A percentile compares a stretch with the other conserved stretches of the same genome.
Evolutionary conservation across 1,140 invertebrate species (phyloP).

Genomic region (Drosophila tsacasi): DNA sequence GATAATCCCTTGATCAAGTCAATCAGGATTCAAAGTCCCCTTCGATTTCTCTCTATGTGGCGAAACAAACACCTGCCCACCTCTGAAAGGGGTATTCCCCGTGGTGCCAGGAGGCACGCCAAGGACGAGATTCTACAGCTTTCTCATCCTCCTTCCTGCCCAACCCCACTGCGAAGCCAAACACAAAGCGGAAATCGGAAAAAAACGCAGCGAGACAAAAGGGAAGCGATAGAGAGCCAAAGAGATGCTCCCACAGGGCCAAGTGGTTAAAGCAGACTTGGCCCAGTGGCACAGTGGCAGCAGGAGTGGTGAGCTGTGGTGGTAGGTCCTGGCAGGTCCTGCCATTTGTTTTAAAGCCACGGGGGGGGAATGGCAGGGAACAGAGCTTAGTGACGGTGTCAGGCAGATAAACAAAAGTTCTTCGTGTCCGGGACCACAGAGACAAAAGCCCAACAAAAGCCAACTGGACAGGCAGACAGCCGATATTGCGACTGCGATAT

Average conservation of each 20-base stretch:
- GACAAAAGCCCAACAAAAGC: constrained; percentile 25
- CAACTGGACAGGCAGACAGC: background rate
- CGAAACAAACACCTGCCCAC: constrained; percentile 17
- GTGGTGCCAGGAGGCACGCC: background rate
- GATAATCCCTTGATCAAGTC: background rate
- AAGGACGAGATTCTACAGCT: constrained; percentile 8
- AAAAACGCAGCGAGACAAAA: constrained; percentile 42
- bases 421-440: constrained; percentile 15
- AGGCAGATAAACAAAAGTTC: constrained; percentile 46
- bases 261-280: constrained; percentile 20
- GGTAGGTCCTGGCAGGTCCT: background rate
- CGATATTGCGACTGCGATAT: constrained; percentile 3
- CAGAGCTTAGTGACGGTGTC: constrained; percentile 17
- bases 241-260: constrained; percentile 16
- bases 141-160: background rate
- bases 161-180: constrained; percentile 24
- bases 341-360: constrained; percentile 29
- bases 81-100: constrained; percentile 2
- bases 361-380: background rate
- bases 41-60: constrained; percentile 10
- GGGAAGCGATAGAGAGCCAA: constrained; percentile 2
- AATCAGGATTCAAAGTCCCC: background rate
- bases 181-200: constrained; percentile 67
- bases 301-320: background rate
- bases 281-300: constrained; percentile 10